These are phyloP conservation scores for Psylliodes chrysocephalus DNA, from an alignment of 2,888 invertebrate species.

Conservation along the genomic window DNA sequence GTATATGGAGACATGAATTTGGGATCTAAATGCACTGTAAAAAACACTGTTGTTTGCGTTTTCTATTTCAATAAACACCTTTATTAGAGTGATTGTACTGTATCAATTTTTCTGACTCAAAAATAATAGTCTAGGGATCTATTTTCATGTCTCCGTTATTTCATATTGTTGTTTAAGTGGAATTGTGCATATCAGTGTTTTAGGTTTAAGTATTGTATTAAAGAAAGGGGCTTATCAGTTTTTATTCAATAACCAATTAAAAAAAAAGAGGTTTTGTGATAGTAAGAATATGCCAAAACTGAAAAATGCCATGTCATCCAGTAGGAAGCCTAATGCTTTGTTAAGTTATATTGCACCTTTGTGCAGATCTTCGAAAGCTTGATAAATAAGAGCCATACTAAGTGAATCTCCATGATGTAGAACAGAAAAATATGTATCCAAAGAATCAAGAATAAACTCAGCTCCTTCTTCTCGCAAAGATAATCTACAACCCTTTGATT, in stretches of 20 bases:
- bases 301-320: too few species aligned
- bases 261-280: slow-evolving; percentile 3
- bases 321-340: too few species aligned
- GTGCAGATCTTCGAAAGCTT: slow-evolving; percentile 63
- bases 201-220: slow-evolving; percentile 36
- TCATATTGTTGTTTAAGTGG: slow-evolving; percentile 33
- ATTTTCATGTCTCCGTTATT: slow-evolving; percentile 14
- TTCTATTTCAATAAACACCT: too few species aligned
- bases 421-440: slow-evolving; percentile 81
- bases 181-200: slow-evolving; percentile 50
- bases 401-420: slow-evolving; percentile 73
- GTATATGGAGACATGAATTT: slow-evolving; percentile 17
- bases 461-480: slow-evolving; percentile 64
- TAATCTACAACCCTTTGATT: slow-evolving; percentile 61
- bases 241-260: too few species aligned
- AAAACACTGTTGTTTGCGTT: too few species aligned
- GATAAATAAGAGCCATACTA: slow-evolving; percentile 68
- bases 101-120: too few species aligned
- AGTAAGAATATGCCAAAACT: background rate
- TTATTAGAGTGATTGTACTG: too few species aligned
- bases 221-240: slow-evolving; percentile 31
- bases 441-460: slow-evolving; percentile 76
- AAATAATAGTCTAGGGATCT: too few species aligned
- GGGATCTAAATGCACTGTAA: background rate
- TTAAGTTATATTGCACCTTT: background rate